Base-by-base conservation (phyloP, 2,888 invertebrate genomes). In the Andrena bucephala region DNA sequence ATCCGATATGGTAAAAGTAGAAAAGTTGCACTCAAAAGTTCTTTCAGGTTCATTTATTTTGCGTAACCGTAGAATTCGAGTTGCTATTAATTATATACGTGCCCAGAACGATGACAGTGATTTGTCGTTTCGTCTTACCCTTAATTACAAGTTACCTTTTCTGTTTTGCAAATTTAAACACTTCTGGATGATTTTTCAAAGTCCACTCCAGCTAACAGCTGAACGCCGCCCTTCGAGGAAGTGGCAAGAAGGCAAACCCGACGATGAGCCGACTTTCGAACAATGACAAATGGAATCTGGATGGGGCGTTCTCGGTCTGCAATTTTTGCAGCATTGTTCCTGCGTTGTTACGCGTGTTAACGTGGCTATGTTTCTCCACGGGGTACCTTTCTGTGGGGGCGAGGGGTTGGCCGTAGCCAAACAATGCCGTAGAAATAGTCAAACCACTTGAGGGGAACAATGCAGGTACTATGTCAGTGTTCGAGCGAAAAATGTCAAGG, bases 381-480 rank as follows among this genome's bases (percentile, higher is more conserved):
- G 78, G 67, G 73, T 59, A 24, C 54, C 79, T 60, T 75, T 72
- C 36, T 57, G 72, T 68, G 66, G 69, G 70, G 74, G 76, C 77
- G 79, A 79, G 72, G 29, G 27, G 36, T 60, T 59, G 73, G 36
- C 16, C 76, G 31, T 29, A 52, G 73, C 75, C 89, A 86, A 86
- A 90, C 88, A 91, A 91, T 91, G 72, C 85, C 80, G 60, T 68
- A 31, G 81, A 84, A 85, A 91, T 89, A 89, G 89, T 83, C 85
- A 84, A 91, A 86, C 90, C 90, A 91, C 92, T 92, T 82, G 90
- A 91, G 52, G 54, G 31, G 85, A 82, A 92, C 92, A 92, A 91
- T 83, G 57, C 36, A 31, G 71, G 70, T 65, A 65, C 36, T 65
- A 67, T 42, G 77, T 80, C 71, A 59, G 70, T 57, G 75, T 60